Conservation (phyloP, 2,113 vertebrate species). For the Epinephelus lanceolatus region DNA sequence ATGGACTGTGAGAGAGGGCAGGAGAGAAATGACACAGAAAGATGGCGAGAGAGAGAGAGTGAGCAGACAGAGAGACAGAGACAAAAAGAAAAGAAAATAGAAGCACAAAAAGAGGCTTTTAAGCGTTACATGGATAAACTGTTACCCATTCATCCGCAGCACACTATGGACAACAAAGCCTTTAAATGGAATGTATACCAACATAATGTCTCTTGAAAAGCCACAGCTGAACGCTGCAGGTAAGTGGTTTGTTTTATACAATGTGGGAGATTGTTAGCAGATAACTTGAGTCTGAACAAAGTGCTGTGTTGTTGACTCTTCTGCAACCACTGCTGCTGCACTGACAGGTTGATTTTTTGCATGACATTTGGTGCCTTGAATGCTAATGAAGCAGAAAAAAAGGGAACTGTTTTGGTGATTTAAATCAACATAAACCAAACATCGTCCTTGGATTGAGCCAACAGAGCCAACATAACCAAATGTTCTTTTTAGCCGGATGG, state of each 20-base stretch:
- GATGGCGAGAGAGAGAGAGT: background rate
- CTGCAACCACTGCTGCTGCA: slow-evolving; percentile 22
- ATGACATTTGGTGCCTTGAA: slow-evolving; percentile 24
- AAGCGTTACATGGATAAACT: slow-evolving; percentile 20
- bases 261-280: background rate
- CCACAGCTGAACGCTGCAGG: slow-evolving; percentile 9
- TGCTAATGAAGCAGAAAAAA: slow-evolving; percentile 16
- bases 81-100: background rate
- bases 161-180: slow-evolving; percentile 21
- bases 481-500: slow-evolving; percentile 21
- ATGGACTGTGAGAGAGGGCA: slow-evolving; percentile 87
- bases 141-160: slow-evolving; percentile 18
- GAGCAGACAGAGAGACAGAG: background rate
- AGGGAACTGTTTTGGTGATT: slow-evolving; percentile 6
- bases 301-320: background rate
- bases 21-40: slow-evolving; percentile 7
- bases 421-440: slow-evolving; percentile 1
- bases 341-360: slow-evolving; percentile 24
- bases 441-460: background rate
- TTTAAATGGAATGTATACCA: slow-evolving; percentile 36
- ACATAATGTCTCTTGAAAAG: slow-evolving; percentile 32
- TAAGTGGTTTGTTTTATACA: slow-evolving; percentile 19
- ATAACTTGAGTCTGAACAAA: background rate
- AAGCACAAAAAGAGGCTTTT: slow-evolving; percentile 34
- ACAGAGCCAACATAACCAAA: background rate